phyloP scores from a whole-genome alignment of 2,113 vertebrate species.

The Drymodes brunneopygia region DNA sequence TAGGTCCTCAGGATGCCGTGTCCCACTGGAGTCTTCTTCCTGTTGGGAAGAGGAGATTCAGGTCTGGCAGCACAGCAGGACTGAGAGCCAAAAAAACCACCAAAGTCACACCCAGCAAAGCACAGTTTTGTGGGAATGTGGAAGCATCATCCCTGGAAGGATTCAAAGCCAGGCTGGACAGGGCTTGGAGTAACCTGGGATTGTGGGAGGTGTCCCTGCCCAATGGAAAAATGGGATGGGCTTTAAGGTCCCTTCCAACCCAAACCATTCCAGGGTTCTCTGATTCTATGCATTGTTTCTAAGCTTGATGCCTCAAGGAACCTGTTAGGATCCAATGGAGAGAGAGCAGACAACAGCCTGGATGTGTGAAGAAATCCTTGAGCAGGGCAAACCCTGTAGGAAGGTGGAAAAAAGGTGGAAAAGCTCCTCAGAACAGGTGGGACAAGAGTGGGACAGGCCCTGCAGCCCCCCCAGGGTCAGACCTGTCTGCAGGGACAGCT shows the following conservation, averaged over 20 bases:
- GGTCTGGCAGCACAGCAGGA: not conserved
- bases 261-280: not conserved
- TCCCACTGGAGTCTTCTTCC: constrained; percentile 85
- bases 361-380: not conserved
- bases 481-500: not conserved
- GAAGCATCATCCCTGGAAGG: not conserved
- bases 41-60: constrained; percentile 47
- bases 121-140: not conserved
- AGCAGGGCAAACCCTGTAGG: not conserved
- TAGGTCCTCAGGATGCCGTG: constrained; percentile 77
- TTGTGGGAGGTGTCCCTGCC: not conserved
- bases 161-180: not conserved
- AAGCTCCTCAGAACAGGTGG: not conserved
- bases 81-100: not conserved
- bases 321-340: not conserved
- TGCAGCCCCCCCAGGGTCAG: not conserved
- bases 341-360: not conserved
- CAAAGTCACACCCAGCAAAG: not conserved
- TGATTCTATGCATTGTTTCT: not conserved
- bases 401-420: not conserved
- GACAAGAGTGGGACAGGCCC: not conserved
- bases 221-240: not conserved
- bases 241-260: not conserved
- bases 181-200: not conserved
- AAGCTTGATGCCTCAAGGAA: not conserved